Evolutionary conservation across 2,888 invertebrate species (phyloP).

Genomic region (Tenthredo scrophulariae): DNA sequence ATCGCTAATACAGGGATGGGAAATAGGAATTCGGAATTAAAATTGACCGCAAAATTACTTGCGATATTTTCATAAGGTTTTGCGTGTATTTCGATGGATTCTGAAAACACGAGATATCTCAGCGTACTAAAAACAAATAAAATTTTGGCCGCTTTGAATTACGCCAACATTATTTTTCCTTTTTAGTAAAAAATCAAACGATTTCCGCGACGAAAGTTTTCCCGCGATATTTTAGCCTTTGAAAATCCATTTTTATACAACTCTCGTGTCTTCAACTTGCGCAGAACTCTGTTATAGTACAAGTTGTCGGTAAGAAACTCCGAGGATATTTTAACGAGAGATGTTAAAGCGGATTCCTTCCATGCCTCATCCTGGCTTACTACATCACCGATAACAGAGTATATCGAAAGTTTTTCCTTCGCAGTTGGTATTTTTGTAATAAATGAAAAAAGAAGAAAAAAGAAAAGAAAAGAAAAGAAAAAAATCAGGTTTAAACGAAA

Average conservation of each 20-base stretch:
- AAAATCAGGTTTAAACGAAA: no score
- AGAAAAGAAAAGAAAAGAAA: no score
- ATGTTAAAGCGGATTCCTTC: conserved; percentile 48
- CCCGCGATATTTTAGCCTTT: background rate
- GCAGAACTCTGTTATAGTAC: conserved; percentile 23
- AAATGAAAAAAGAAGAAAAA: background rate
- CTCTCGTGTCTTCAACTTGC: background rate
- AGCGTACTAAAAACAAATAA: no score
- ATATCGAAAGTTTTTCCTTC: background rate
- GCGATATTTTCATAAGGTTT: background rate
- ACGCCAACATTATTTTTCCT: background rate
- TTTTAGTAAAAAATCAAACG: background rate
- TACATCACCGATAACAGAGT: conserved; percentile 21
- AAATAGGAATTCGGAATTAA: background rate
- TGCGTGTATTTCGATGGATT: background rate
- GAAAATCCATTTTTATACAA: conserved; percentile 28
- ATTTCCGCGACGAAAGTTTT: background rate
- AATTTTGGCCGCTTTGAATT: no score
- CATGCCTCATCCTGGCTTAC: conserved; percentile 2
- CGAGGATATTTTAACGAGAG: conserved; percentile 22
- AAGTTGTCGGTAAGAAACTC: conserved; percentile 47
- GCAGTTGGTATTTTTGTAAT: background rate
- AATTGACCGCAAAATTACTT: background rate
- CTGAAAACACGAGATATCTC: no score
- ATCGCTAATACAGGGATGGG: background rate